These are phyloP conservation scores for Eristalis pertinax DNA, from an alignment of 2,888 invertebrate species.

Conservation along the genomic window DNA sequence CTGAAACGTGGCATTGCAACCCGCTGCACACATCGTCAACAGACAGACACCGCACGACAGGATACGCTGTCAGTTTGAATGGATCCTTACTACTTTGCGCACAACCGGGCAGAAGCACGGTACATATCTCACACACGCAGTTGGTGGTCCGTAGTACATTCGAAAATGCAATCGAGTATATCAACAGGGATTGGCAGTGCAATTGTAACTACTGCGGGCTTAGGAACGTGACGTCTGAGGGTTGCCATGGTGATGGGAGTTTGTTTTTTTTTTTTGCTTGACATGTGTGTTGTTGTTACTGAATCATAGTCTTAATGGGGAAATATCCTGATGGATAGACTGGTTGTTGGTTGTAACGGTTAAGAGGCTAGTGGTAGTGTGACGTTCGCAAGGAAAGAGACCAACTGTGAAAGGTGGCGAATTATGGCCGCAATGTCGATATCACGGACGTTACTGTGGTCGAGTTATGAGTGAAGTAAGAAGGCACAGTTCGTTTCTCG, in stretches of 20 bases:
- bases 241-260: slow-evolving; percentile 10
- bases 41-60: slow-evolving; percentile 34
- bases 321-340: no score
- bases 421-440: no score
- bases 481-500: no score
- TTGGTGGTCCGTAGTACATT: slow-evolving; percentile 19
- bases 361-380: no score
- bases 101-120: slow-evolving; percentile 18
- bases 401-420: no score
- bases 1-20: slow-evolving; percentile 11
- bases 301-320: no score
- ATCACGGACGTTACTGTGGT: no score
- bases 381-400: no score
- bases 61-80: slow-evolving; percentile 44
- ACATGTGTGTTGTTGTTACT: no score
- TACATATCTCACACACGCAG: slow-evolving; percentile 20
- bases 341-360: no score
- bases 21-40: slow-evolving; percentile 6
- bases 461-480: no score
- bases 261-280: background rate
- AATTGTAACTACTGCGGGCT: slow-evolving; percentile 37
- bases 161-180: slow-evolving; percentile 42
- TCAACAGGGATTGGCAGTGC: slow-evolving; percentile 52
- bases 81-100: slow-evolving; percentile 50
- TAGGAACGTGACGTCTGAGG: background rate